These are phyloP conservation scores for Caenorhabditis sp. DNA, from an alignment of 2,888 invertebrate species.

Conservation along the genomic window DNA sequence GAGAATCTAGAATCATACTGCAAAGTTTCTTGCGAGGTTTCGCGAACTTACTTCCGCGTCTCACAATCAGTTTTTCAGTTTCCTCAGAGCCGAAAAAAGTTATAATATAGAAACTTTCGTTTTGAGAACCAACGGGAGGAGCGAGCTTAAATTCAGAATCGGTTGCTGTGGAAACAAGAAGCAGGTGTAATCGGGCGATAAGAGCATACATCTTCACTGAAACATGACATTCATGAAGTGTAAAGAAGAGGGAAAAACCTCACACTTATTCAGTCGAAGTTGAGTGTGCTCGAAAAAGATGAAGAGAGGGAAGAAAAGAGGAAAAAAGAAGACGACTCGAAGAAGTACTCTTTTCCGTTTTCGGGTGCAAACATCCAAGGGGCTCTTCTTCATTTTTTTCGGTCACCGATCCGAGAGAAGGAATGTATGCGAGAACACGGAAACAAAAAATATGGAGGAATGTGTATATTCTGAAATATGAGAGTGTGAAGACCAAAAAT, in stretches of 20 bases:
- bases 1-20: neutral
- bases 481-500: neutral
- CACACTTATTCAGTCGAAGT: constrained; percentile 40
- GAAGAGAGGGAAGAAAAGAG: constrained; percentile 17
- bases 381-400: constrained; percentile 9
- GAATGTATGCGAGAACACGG: constrained; percentile 33
- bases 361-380: constrained; percentile 50
- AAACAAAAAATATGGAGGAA: constrained; percentile 4
- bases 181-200: constrained; percentile 6
- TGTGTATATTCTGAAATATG: neutral
- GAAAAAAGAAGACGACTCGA: constrained; percentile 26
- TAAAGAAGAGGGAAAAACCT: neutral
- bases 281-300: constrained; percentile 45
- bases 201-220: neutral
- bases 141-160: neutral
- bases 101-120: neutral
- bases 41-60: neutral
- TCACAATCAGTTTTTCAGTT: neutral
- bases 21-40: neutral
- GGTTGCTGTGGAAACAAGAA: constrained; percentile 35
- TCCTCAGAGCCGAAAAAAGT: neutral
- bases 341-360: constrained; percentile 55
- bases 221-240: neutral
- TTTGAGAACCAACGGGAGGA: neutral
- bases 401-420: neutral